Evolutionary conservation across 2,797 vertebrate species (phyloP).

Genomic region (Sparidentex hasta): DNA sequence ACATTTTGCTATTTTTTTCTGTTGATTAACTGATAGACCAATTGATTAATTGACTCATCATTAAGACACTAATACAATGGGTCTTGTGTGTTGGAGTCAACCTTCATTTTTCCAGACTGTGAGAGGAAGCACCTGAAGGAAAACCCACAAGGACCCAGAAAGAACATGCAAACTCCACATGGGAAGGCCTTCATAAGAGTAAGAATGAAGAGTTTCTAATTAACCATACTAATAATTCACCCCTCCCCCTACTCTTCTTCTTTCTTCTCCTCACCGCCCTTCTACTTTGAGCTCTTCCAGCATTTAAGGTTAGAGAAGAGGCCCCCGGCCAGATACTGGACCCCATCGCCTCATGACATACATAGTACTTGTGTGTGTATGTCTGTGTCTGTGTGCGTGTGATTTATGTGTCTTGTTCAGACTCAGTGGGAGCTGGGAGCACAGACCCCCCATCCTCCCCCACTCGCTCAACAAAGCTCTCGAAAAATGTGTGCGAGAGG

Average conservation of each 20-base stretch:
- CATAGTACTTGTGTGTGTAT: conserved; percentile 48
- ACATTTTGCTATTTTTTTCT: not conserved
- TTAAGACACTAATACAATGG: too few species aligned
- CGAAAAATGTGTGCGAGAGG: conserved; percentile 75
- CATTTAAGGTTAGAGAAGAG: conserved; percentile 49
- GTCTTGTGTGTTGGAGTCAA: not conserved
- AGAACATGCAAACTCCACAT: conserved; percentile 13
- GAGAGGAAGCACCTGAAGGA: conserved; percentile 1
- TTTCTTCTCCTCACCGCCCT: conserved; percentile 27
- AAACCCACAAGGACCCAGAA: not conserved
- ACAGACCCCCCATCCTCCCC: conserved; percentile 23
- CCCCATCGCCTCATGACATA: conserved; percentile 62
- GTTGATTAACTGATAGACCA: not conserved
- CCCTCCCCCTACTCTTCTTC: conserved; percentile 22
- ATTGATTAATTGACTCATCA: too few species aligned
- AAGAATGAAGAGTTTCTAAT: conserved; percentile 13
- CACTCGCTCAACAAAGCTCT: conserved; percentile 67
- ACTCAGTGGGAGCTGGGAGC: conserved; percentile 68
- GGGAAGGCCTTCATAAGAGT: conserved; percentile 17
- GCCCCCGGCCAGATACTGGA: conserved; percentile 68
- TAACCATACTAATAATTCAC: conserved; percentile 17
- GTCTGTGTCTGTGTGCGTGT: conserved; percentile 44
- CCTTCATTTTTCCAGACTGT: not conserved
- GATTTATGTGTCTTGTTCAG: conserved; percentile 83
- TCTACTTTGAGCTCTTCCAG: conserved; percentile 41